Conservation (phyloP, 2,888 invertebrate genomes). For the Pristionchus exspectatus region DNA sequence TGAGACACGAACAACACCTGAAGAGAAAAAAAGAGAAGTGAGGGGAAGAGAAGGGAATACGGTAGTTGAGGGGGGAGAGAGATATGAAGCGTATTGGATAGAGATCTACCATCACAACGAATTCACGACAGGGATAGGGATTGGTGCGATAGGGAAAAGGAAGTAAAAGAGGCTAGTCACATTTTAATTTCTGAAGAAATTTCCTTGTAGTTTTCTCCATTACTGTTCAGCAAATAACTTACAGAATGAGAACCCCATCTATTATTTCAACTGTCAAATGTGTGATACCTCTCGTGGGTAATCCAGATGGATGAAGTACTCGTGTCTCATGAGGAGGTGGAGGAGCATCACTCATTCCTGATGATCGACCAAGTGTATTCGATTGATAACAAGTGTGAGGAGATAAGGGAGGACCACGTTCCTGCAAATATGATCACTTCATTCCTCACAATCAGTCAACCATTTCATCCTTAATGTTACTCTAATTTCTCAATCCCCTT, state of each 20-base stretch:
- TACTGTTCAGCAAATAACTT: background rate
- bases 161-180: background rate
- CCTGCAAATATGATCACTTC: slow-evolving; percentile 7
- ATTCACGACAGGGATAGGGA: background rate
- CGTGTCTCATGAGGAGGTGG: slow-evolving; percentile 1
- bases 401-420: slow-evolving; percentile 32
- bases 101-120: background rate
- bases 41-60: background rate
- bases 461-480: background rate
- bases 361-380: slow-evolving; percentile 41
- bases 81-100: background rate
- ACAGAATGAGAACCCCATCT: background rate
- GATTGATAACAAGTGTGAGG: slow-evolving; percentile 15
- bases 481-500: background rate
- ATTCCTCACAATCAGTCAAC: no score
- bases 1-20: slow-evolving; percentile 45
- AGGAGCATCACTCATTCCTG: background rate
- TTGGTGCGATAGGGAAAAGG: background rate
- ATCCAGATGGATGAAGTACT: slow-evolving; percentile 49
- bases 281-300: slow-evolving; percentile 21
- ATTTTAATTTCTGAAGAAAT: background rate
- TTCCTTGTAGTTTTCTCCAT: background rate
- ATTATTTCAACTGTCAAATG: background rate
- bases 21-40: background rate
- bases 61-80: slow-evolving; percentile 4